Conservation (phyloP, 1,140 invertebrate species). For the Drosophila equinoxialis region DNA sequence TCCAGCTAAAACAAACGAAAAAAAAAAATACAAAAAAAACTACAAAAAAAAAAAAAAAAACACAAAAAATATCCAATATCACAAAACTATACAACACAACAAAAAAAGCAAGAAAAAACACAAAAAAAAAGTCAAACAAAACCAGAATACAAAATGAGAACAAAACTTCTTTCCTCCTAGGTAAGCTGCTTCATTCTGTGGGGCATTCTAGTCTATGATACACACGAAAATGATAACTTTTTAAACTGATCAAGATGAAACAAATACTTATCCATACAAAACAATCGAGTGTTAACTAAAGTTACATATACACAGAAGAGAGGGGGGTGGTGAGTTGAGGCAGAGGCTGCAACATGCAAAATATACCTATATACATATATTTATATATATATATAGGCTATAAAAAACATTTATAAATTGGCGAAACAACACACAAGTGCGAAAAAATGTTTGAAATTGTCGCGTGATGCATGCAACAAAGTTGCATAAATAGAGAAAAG, state of each 20-base stretch:
- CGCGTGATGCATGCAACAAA: constrained; percentile 43
- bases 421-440: constrained; percentile 37
- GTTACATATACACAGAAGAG: constrained; percentile 21
- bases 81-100: background rate
- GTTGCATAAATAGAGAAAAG: constrained; percentile 30
- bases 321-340: constrained; percentile 19
- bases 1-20: background rate
- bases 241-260: constrained; percentile 4
- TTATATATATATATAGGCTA: constrained; percentile 26
- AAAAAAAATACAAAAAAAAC: constrained; percentile 12
- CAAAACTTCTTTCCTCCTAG: constrained; percentile 23
- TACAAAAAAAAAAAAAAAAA: constrained; percentile 2
- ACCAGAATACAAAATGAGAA: constrained; percentile 6
- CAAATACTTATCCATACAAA: constrained; percentile 2
- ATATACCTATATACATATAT: no score
- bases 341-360: background rate
- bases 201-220: constrained; percentile 13
- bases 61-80: constrained; percentile 13
- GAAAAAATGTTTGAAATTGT: constrained; percentile 53
- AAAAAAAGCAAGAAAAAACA: constrained; percentile 22
- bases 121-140: constrained; percentile 18
- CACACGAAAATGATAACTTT: background rate
- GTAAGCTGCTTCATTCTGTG: constrained; percentile 11
- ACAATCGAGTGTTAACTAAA: constrained; percentile 72
- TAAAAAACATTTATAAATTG: constrained; percentile 62